Evolutionary conservation across 2,797 vertebrate species (phyloP).

Genomic region (Acanthiza pusilla): DNA sequence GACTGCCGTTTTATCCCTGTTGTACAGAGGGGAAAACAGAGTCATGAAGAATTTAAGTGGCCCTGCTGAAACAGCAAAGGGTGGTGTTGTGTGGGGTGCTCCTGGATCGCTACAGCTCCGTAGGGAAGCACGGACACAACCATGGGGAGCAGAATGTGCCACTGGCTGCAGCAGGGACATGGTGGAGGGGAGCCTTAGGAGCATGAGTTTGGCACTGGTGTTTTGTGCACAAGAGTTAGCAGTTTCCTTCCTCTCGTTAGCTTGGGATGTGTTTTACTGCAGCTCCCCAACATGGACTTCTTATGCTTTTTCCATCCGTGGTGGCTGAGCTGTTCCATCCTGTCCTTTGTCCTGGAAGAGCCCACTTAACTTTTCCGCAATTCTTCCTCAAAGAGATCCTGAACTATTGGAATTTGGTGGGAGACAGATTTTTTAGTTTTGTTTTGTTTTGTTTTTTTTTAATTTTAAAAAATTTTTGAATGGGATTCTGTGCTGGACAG

Average conservation of each 20-base stretch:
- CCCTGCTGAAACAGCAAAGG: neutral
- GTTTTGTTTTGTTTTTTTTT: accelerated
- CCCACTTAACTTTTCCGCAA: neutral
- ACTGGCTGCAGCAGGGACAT: neutral
- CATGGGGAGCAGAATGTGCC: neutral
- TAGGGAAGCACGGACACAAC: neutral
- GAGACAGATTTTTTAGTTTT: too few relatives aligned
- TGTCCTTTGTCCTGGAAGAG: neutral
- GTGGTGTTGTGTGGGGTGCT: neutral
- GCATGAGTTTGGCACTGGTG: neutral
- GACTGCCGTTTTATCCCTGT: slow-evolving; percentile 31
- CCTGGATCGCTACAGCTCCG: neutral
- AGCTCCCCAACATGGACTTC: neutral
- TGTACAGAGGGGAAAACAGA: neutral
- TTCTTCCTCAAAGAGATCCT: neutral
- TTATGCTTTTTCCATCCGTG: neutral
- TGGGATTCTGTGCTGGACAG: neutral
- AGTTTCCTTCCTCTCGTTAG: neutral
- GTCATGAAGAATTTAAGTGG: neutral
- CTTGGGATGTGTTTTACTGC: neutral
- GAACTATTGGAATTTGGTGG: neutral
- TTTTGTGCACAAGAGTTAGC: neutral
- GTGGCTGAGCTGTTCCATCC: neutral
- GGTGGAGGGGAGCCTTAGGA: neutral
- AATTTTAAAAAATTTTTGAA: too few relatives aligned